These are phyloP conservation scores for Erpetoichthys calabaricus DNA, from an alignment of 2,797 vertebrate genomes.

Conservation along the genomic window DNA sequence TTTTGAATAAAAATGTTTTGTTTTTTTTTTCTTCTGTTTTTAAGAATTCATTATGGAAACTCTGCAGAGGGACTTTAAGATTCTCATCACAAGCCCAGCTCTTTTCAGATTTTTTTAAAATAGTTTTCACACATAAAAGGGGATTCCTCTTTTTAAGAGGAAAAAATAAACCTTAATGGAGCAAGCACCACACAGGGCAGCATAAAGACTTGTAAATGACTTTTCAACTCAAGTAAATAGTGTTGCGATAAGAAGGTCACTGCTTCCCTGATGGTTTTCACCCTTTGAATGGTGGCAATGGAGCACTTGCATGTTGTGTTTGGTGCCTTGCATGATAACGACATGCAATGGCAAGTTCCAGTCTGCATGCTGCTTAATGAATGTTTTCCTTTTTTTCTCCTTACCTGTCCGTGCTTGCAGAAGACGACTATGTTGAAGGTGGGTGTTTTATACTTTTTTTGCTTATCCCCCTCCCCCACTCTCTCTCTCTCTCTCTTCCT, in stretches of 20 bases:
- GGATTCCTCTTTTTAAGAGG: neutral
- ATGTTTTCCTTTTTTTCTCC: slow-evolving; percentile 97
- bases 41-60: slow-evolving; percentile 6
- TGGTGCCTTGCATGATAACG: slow-evolving; percentile 86
- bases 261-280: slow-evolving; percentile 35
- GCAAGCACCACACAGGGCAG: slow-evolving; percentile 9
- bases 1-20: neutral
- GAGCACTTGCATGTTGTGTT: slow-evolving; percentile 92
- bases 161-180: slow-evolving; percentile 9
- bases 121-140: slow-evolving; percentile 1
- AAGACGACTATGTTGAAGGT: slow-evolving; percentile 92
- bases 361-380: slow-evolving; percentile 99
- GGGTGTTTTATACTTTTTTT: slow-evolving; percentile 65
- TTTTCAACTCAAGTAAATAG: slow-evolving; percentile 18
- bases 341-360: slow-evolving; percentile 89
- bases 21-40: neutral
- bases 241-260: slow-evolving; percentile 26
- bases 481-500: slow-evolving; percentile 31
- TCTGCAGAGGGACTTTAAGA: slow-evolving; percentile 11
- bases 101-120: slow-evolving; percentile 11
- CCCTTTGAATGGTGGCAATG: slow-evolving; percentile 46
- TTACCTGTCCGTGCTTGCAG: slow-evolving; percentile 90
- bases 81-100: slow-evolving; percentile 3
- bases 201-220: slow-evolving; percentile 9
- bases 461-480: slow-evolving; percentile 30